phyloP scores from a whole-genome alignment of 2,113 vertebrate genomes.

The Girardinichthys multiradiatus region DNA sequence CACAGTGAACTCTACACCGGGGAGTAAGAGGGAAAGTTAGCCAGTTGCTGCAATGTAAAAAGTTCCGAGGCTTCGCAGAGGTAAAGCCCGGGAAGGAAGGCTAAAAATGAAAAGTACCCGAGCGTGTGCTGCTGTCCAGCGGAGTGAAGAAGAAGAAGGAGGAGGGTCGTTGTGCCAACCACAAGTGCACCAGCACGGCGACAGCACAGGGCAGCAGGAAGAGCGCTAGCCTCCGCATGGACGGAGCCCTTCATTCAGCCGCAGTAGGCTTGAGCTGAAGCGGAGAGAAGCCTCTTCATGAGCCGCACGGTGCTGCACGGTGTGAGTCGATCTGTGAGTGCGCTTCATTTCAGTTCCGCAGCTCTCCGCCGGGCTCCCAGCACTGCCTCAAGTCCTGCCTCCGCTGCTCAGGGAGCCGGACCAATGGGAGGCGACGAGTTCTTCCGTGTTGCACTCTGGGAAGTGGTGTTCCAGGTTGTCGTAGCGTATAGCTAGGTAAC shows the following conservation, averaged over 20 bases:
- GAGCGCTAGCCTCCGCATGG: constrained; percentile 91
- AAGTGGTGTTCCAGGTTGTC: constrained; percentile 50
- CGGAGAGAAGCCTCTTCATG: constrained; percentile 50
- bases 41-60: constrained; percentile 16
- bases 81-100: constrained; percentile 9
- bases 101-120: constrained; percentile 69
- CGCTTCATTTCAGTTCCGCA: constrained; percentile 57
- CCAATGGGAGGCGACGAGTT: constrained; percentile 70
- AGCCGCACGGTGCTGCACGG: constrained; percentile 43
- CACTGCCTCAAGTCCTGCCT: constrained; percentile 69
- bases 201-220: constrained; percentile 87
- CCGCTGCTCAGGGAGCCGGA: constrained; percentile 50
- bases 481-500: not conserved
- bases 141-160: constrained; percentile 42
- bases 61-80: constrained; percentile 44
- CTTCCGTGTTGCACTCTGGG: constrained; percentile 61
- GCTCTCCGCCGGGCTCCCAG: constrained; percentile 52
- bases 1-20: constrained; percentile 19
- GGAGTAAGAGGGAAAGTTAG: constrained; percentile 43
- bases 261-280: constrained; percentile 61
- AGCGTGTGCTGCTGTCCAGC: constrained; percentile 65
- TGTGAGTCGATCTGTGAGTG: constrained; percentile 43
- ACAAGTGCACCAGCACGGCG: constrained; percentile 91
- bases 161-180: constrained; percentile 79
- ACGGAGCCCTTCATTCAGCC: constrained; percentile 75